Percentiles rank a stretch among this genome's conserved stretches.
These are phyloP conservation scores for Mungos mungo DNA, from an alignment of 2,113 vertebrate genomes.

Conservation along the genomic window DNA sequence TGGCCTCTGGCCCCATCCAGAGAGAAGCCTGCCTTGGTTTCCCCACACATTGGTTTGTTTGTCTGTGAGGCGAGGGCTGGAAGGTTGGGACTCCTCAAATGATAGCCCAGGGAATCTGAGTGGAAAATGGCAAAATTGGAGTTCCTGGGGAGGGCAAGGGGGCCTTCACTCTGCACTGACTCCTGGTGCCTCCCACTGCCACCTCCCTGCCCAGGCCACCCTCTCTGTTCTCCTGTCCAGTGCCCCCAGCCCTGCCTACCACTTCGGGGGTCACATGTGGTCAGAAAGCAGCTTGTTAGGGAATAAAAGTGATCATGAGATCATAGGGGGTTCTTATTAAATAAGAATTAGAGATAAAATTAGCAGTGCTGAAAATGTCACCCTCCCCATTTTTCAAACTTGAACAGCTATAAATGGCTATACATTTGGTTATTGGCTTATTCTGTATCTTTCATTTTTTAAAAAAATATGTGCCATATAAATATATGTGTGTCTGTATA, in stretches of 20 bases:
- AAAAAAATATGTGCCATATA: background rate
- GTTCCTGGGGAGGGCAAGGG: accelerated
- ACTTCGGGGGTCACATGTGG: background rate
- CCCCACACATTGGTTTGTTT: background rate
- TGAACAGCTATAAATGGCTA: background rate
- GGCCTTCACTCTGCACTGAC: background rate
- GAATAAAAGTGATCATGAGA: background rate
- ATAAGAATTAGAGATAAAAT: background rate
- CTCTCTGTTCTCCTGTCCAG: background rate
- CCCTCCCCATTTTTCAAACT: background rate
- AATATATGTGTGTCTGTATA: background rate
- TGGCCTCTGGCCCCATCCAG: background rate
- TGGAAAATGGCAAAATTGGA: background rate
- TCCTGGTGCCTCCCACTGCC: background rate
- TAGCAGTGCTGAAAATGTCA: background rate
- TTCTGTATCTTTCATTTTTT: background rate
- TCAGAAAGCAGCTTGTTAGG: background rate
- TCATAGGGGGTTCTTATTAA: background rate
- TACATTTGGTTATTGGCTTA: background rate
- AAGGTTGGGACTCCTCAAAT: background rate
- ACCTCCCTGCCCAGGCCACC: background rate
- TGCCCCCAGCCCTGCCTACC: background rate
- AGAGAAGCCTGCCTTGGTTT: background rate
- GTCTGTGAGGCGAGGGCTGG: background rate
- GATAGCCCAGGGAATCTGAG: background rate